Evolutionary conservation across 1,140 invertebrate species (phyloP).

Genomic region (Venturia canescens): DNA sequence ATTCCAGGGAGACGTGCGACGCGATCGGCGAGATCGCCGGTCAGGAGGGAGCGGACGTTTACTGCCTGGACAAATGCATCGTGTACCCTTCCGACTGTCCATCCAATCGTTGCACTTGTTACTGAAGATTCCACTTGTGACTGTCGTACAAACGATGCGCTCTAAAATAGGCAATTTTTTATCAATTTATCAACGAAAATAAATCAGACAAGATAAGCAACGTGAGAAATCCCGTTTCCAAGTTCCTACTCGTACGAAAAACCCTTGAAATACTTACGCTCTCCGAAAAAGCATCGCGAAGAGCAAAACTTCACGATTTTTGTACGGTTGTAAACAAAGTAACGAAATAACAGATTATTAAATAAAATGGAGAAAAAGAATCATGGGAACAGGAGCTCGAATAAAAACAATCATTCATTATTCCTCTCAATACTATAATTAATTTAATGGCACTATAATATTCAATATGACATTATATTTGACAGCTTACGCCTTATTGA

Average conservation of each 20-base stretch:
- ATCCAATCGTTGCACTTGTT: constrained; percentile 84
- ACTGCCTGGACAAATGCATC: constrained; percentile 89
- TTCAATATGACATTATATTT: constrained; percentile 74
- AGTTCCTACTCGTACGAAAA: too few relatives aligned
- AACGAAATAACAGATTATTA: not conserved
- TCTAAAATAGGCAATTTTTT: not conserved
- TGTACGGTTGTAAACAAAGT: not conserved
- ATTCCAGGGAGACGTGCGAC: constrained; percentile 85
- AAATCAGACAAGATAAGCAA: too few relatives aligned
- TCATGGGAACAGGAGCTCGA: not conserved
- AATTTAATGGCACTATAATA: constrained; percentile 74
- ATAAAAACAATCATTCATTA: not conserved
- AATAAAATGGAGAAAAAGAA: constrained; percentile 7
- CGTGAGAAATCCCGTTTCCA: too few relatives aligned
- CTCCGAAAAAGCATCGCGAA: too few relatives aligned
- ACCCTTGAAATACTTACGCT: too few relatives aligned
- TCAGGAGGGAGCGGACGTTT: constrained; percentile 85
- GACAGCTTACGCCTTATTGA: constrained; percentile 72
- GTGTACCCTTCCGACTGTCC: constrained; percentile 85
- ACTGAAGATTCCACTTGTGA: constrained; percentile 64
- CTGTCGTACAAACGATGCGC: not conserved
- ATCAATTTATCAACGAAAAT: too few relatives aligned
- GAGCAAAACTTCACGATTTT: too few relatives aligned
- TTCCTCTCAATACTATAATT: constrained; percentile 59
- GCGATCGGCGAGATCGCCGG: constrained; percentile 86